Evolutionary conservation across 2,797 vertebrate species (phyloP), one percentile per base, ranked within the genome.

Genomic region (Carcharodon carcharias): DNA sequence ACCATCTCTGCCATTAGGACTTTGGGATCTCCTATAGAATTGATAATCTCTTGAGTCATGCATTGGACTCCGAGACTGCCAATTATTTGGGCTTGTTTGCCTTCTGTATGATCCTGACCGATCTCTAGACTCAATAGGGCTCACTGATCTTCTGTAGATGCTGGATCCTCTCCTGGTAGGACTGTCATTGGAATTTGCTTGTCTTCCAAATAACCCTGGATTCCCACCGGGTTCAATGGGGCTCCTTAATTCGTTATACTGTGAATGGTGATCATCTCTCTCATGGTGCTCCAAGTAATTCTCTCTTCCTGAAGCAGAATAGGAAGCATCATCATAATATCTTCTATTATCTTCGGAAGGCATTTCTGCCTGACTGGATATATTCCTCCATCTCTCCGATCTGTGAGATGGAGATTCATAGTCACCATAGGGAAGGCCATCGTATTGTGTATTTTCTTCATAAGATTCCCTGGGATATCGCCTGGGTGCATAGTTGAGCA

Each of bases 331-430:
- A 58, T 73, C 94, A 21, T 95, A 95, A 77, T 73, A 95, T n/a
- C 94, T 73, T 77, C 94, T 95, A 6, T 73, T 73, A 54, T 77
- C 65, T 95, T 71, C 93, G 9, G 61, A 71, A 54, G 63, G 45
- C 67, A 67, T 95, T 56, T 95, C 67, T 54, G 94, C 69, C 69
- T 71, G 94, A 95, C 16, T 77, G 67, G 67, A 16, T 45, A 95
- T 35, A 95, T 95, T 95, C 69, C 94, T 77, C 94, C 94, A 95
- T 58, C 94, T 95, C 94, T 95, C 94, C 54, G 67, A 54, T 9
- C 94, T 95, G 69, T 95, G 94, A 95, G 94, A 95, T 45, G 91
- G 91, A 95, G 94, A 95, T 95, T 95, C 94, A 95, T 95, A 95
- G 45, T 95, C 69, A 95, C 56, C 94, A 77, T 73, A 95, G 69